Percentiles rank a stretch among this genome's conserved stretches.
phyloP scores from a whole-genome alignment of 1,140 invertebrate species.

The Centruroides sculpturatus region DNA sequence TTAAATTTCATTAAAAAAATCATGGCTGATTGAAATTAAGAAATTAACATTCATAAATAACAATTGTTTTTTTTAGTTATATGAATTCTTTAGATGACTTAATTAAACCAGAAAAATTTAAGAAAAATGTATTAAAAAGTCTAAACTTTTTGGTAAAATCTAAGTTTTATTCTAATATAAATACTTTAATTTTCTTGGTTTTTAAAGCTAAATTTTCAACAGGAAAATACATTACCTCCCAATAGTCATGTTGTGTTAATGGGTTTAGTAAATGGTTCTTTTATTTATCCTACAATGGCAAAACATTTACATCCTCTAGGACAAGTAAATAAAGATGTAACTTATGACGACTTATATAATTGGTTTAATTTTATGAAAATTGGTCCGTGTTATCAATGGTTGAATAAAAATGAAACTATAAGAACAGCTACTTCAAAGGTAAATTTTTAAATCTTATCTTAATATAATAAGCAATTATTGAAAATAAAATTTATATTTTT shows the following conservation, averaged over 20 bases:
- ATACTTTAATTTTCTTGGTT: too few species aligned
- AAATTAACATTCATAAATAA: too few species aligned
- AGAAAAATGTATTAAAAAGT: constrained; percentile 25
- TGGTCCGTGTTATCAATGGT: constrained; percentile 34
- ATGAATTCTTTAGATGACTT: constrained; percentile 30
- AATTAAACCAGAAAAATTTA: constrained; percentile 30
- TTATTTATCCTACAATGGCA: constrained; percentile 31
- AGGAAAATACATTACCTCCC: constrained; percentile 29
- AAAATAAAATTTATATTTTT: too few species aligned
- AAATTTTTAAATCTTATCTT: neutral
- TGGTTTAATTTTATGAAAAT: constrained; percentile 37
- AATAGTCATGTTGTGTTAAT: constrained; percentile 34
- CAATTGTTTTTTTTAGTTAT: constrained; percentile 13
- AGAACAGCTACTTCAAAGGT: constrained; percentile 27
- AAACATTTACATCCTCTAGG: constrained; percentile 35
- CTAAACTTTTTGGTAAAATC: constrained; percentile 18
- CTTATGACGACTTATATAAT: constrained; percentile 32
- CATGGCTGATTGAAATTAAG: too few species aligned
- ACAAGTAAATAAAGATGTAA: constrained; percentile 28
- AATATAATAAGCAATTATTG: constrained; percentile 2
- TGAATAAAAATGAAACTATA: constrained; percentile 32
- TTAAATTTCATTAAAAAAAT: too few species aligned
- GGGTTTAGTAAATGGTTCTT: constrained; percentile 33
- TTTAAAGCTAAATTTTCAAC: constrained; percentile 4
- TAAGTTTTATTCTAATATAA: too few species aligned